Evolutionary conservation across 2,888 invertebrate species (phyloP).

Genomic region (Yponomeuta sedellus): DNA sequence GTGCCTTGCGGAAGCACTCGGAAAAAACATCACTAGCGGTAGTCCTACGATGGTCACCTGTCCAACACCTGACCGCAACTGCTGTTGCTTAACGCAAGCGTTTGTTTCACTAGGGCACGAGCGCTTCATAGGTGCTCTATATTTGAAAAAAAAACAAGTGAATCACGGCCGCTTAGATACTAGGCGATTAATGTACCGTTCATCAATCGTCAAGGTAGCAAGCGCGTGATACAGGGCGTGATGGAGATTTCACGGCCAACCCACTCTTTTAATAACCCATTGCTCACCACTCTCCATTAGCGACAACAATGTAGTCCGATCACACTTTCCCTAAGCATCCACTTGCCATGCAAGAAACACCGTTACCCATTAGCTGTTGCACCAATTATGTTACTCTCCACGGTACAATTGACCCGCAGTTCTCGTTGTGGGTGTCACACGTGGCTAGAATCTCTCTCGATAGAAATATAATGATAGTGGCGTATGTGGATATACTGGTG

Average conservation of each 20-base stretch:
- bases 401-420: neutral
- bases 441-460: neutral
- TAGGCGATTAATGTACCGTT: too few species aligned
- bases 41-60: too few species aligned
- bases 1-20: too few species aligned
- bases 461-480: neutral
- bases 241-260: neutral
- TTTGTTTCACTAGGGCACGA: too few species aligned
- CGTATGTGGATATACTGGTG: too few species aligned
- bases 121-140: too few species aligned
- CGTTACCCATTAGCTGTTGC: neutral
- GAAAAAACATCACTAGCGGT: too few species aligned
- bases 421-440: neutral
- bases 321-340: neutral
- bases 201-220: too few species aligned
- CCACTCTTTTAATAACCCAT: neutral
- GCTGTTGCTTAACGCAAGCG: too few species aligned
- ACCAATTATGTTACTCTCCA: neutral
- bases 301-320: neutral
- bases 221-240: neutral
- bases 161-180: too few species aligned
- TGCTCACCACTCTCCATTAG: neutral
- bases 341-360: neutral
- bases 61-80: too few species aligned
- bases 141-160: too few species aligned